Base-by-base conservation (phyloP, 2,797 vertebrate species). In the Chloroceryle amazona region DNA sequence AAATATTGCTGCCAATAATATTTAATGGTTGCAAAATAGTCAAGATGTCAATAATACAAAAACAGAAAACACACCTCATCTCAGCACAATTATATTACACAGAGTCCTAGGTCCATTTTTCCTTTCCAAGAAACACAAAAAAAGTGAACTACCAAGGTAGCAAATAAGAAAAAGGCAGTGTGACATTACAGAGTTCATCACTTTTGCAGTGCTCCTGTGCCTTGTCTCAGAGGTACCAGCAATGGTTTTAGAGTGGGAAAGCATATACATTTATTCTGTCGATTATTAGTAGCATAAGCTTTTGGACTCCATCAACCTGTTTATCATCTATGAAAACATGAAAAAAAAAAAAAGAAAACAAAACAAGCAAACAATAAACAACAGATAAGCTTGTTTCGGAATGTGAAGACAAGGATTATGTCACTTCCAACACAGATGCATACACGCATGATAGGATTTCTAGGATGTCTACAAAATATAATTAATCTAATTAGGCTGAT, bases 401-500 rank as follows among this genome's bases (percentile, higher is more conserved):
- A 55, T 60, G 68, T 7, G 25, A 84, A 72, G 46, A 51, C 21
- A 83, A 83, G 17, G n/a, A 67, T 82, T 25, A 85, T 31, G 41
- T 66, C 20, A 81, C 16, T 90, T 93, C 13, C 54, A 93, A 6
- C 4, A 19, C 2, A 76, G 16, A 83, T 46, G 61, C 13, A 61
- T 49, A 93, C 23, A 65, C 33, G 29, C 54, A 72, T 71, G 58
- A 65, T 5, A 83, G 25, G n/a, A 81, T 81, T 93, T 72, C 58
- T 78, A 78, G 31, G 51, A 75, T 84, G 35, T 74, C 66, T 93
- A 29, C 33, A 93, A 91, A 89, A 89, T 58, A 72, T 58, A 94
- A 90, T 86, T 93, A 96, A 92, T 80, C 74, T 94, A 87, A 94
- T 95, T 85, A 91, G 54, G 63, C 60, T 93, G 71, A 84, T 66